Evolutionary conservation across 2,888 invertebrate species (phyloP), one percentile per base, ranked within the genome.

Genomic region (Zhengitettix transpicula): DNA sequence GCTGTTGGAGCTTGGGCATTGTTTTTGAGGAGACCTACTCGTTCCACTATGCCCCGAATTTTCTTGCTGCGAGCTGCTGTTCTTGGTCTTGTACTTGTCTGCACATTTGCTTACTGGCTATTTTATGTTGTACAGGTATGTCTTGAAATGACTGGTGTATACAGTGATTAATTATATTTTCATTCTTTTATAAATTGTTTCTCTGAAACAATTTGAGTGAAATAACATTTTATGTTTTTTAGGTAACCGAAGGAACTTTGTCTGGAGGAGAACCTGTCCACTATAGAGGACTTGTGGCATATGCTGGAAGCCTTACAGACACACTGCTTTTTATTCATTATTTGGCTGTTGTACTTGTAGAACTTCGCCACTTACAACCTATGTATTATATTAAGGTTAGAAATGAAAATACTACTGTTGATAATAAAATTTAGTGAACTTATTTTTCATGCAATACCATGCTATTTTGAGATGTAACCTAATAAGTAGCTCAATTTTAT

Each of bases 31-130:
- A 83, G 85, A 41, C 83, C 91, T 40, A 83, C 91, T 28, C 83
- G 86, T 65, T 89, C 92, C 28, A 89, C 90, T 15, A 81, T 96
- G 77, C 97, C 97, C 1, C 79, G 97, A 63, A 88, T 97, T 72
- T 93, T 88, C 73, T 79, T 96, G 56, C 93, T 93, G 70, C 81
- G 95, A 67, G 89, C 94, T 0, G 84, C 91, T 66, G 87, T 94
- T n/a, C 76, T 96, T 61, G 82, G 91, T 9, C 81, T 97, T 59
- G 83, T 95, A 47, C 83, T 94, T 52, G 84, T 99, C 14, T 89
- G 96, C 72, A 89, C 90, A 64, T 94, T 97, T 74, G 89, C 96
- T 8, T 98, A 94, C 75, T 99, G 99, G 98, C 78, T 99, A 16
- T 99, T 99, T 75, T 99, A 97, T 72, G 85, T 92, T 68, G 95